These are phyloP conservation scores for Sebastes wilsoni DNA, from an alignment of 2,797 vertebrate genomes.

Conservation along the genomic window DNA sequence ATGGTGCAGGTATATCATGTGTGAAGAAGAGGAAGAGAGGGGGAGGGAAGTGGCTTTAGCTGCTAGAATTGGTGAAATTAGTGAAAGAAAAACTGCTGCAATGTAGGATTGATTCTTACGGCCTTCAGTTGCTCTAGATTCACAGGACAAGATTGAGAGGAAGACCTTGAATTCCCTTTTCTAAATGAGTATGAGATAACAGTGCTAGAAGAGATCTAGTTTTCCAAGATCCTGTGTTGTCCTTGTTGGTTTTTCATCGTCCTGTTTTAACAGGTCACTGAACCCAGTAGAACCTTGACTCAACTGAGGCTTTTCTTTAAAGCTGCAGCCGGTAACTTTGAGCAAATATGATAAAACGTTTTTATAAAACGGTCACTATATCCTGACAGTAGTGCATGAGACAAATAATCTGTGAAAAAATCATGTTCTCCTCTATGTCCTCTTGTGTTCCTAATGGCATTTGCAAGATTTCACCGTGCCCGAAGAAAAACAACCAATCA, in stretches of 20 bases:
- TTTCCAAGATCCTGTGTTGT: neutral
- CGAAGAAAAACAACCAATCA: too few species aligned
- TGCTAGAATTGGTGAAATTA: slow-evolving; percentile 10
- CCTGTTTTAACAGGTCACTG: neutral
- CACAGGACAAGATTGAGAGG: neutral
- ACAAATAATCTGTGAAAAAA: neutral
- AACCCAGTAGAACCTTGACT: neutral
- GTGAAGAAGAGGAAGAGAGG: slow-evolving; percentile 56
- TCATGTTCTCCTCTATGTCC: too few species aligned
- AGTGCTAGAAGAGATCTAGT: neutral
- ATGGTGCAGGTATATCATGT: slow-evolving; percentile 66
- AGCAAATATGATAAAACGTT: accelerated
- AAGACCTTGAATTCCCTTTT: slow-evolving; percentile 2
- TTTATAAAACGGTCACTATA: neutral
- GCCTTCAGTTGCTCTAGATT: slow-evolving; percentile 8
- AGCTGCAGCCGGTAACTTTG: too few species aligned
- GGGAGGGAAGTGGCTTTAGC: slow-evolving; percentile 14
- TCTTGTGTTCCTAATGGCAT: too few species aligned
- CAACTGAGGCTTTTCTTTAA: neutral
- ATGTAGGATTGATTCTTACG: slow-evolving; percentile 4
- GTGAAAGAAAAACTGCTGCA: slow-evolving; percentile 36
- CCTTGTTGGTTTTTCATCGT: neutral
- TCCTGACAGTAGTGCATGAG: neutral
- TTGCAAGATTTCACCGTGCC: too few species aligned
- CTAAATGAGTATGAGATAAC: neutral